Conservation (phyloP, 2,797 vertebrate species). For the Lagocephalus sceleratus region DNA sequence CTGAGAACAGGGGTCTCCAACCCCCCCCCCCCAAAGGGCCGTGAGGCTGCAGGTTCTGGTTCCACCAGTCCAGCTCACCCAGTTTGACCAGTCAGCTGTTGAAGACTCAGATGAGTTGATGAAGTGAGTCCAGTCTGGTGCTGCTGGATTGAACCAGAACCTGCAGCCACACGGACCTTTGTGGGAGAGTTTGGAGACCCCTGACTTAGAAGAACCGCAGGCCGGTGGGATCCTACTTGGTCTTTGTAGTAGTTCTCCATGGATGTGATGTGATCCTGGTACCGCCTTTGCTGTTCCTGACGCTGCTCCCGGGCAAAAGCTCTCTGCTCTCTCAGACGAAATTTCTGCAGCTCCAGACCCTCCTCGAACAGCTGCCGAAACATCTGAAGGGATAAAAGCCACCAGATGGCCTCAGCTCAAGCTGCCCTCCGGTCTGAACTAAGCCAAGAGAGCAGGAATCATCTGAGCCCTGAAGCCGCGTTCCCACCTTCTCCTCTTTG, state of each 20-base stretch:
- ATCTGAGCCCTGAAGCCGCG: neutral
- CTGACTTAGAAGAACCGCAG: too few species aligned
- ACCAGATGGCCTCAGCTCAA: neutral
- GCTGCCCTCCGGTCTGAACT: neutral
- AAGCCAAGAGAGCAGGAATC: neutral
- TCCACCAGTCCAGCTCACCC: too few species aligned
- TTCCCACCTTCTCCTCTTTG: constrained; percentile 85
- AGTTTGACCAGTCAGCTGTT: too few species aligned
- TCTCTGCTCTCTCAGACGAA: constrained; percentile 83
- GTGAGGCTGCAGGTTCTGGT: too few species aligned
- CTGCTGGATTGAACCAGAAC: too few species aligned
- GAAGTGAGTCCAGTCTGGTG: too few species aligned
- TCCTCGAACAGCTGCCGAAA: constrained; percentile 92
- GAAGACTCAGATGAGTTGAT: too few species aligned
- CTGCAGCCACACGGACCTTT: too few species aligned
- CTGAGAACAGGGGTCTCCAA: too few species aligned
- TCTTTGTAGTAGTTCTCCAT: constrained; percentile 97
- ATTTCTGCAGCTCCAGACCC: constrained; percentile 89
- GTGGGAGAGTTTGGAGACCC: too few species aligned
- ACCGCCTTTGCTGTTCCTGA: constrained; percentile 77
- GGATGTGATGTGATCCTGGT: constrained; percentile 84
- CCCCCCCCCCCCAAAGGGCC: too few species aligned
- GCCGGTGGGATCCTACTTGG: constrained; percentile 75
- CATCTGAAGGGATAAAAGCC: constrained; percentile 70
- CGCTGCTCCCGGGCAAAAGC: constrained; percentile 82